Evolutionary conservation across 2,797 vertebrate species (phyloP), one percentile per base, ranked within the genome.

Genomic region (Chromobotia macracanthus): DNA sequence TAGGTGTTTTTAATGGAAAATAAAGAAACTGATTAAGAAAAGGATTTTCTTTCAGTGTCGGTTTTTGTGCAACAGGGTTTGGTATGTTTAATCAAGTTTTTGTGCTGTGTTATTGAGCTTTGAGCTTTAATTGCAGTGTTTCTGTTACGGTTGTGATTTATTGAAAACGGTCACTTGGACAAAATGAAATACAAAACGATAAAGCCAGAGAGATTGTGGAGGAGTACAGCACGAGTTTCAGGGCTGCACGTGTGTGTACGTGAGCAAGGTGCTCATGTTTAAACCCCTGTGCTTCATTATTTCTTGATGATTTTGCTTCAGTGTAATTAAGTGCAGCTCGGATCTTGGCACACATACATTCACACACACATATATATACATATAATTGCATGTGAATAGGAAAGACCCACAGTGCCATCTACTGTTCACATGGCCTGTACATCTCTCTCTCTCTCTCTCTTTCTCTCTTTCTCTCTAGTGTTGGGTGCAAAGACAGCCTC

Each of bases 331-430:
- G 58, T 72, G 66, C 51, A 78, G 46, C 70, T 35, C 41, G 73
- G 72, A 76, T 77, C 65, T 61, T 60, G 53, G 51, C 80, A 70
- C 19, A 55, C 76, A 61, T 16, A 38, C 15, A 65, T 23, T 73
- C 19, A 38, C 53, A 51, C 63, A 73, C 21, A 68, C 75, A 53
- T 35, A 5, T 21, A 74, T 23, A 65, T 28, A 83, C 55, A 63
- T 38, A 31, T 28, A 28, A 53, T 71, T 63, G 23, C 44, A 46
- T 13, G 31, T 5, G 46, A 25, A 6, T 74, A 41, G 41, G 50
- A 73, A 64, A 73, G 75, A 84, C 31, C 72, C 83, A 82, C 83
- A 84, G 80, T 84, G 83, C 83, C 83, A 82, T 72, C 83, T 84
- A 82, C 48, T 82, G 83, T 50, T 75, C 25, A 53, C 41, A 16